phyloP scores from a whole-genome alignment of 2,888 invertebrate species.

The Stenichneumon culpator region DNA sequence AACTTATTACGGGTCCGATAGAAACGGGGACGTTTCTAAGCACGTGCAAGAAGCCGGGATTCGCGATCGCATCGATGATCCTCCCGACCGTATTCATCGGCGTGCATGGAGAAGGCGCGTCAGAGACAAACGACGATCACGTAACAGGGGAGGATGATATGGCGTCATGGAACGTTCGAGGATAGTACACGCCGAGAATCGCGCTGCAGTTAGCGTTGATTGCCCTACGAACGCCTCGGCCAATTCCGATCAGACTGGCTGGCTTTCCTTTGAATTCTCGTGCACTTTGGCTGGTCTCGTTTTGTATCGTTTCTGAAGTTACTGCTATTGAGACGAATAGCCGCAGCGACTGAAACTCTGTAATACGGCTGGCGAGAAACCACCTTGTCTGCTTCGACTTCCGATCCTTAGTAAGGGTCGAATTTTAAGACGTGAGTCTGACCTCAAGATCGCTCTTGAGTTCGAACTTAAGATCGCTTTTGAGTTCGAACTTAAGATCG shows the following conservation, averaged over 20 bases:
- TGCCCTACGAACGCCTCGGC: constrained; percentile 63
- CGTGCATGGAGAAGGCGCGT: constrained; percentile 61
- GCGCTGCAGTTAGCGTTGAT: constrained; percentile 78
- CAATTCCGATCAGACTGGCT: not conserved
- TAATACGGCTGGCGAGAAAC: not conserved
- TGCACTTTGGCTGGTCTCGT: not conserved
- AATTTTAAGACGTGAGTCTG: not conserved
- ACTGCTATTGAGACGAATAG: not conserved
- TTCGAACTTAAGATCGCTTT: not conserved
- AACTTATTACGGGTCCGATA: constrained; percentile 5
- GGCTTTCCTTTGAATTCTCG: not conserved
- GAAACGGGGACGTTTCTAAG: constrained; percentile 38
- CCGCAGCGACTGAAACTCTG: not conserved
- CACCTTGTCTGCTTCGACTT: not conserved
- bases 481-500: not conserved
- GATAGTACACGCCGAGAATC: constrained; percentile 60
- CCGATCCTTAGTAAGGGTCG: not conserved
- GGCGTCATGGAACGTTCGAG: constrained; percentile 74
- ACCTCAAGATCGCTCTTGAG: not conserved
- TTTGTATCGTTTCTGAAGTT: constrained; percentile 8
- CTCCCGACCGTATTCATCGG: constrained; percentile 7
- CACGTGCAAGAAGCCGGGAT: constrained; percentile 68
- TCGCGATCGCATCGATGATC: constrained; percentile 37
- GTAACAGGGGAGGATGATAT: constrained; percentile 71
- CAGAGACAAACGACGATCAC: constrained; percentile 81